Evolutionary conservation across 2,113 vertebrate genomes (phyloP).

Genomic region (Heptranchias perlo): DNA sequence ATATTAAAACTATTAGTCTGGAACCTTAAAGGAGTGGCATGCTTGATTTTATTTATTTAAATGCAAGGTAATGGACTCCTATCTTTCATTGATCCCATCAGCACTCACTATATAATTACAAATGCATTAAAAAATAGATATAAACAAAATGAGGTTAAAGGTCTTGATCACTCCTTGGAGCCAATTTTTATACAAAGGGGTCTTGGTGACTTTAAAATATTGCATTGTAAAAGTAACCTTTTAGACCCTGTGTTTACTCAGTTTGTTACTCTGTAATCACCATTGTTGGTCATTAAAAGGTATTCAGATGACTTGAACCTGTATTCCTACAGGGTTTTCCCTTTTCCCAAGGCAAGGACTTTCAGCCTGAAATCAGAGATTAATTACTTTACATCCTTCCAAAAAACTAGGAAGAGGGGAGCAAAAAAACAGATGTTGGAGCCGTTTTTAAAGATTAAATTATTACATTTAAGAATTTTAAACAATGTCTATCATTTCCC

Average conservation of each 20-base stretch:
- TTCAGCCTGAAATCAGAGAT: not conserved
- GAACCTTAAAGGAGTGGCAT: not conserved
- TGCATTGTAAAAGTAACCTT: not conserved
- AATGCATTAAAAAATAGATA: not conserved
- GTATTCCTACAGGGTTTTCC: not conserved
- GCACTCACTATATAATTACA: not conserved
- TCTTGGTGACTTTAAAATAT: not conserved
- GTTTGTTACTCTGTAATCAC: not conserved
- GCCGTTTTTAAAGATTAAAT: not conserved
- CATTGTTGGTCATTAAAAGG: not conserved
- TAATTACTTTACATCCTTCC: not conserved
- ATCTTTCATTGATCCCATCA: not conserved
- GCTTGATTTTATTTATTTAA: not conserved
- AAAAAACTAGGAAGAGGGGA: not conserved
- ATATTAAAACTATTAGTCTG: not conserved
- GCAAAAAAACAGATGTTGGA: not conserved
- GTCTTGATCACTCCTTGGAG: not conserved
- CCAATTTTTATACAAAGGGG: not conserved
- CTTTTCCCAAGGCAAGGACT: not conserved
- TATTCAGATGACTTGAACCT: not conserved
- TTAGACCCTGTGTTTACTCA: not conserved
- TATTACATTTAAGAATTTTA: not conserved
- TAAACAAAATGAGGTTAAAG: not conserved
- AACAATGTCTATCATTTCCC: not conserved
- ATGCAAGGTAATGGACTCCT: not conserved